phyloP scores from a whole-genome alignment of 2,797 vertebrate genomes.

The Eremophila alpestris region DNA sequence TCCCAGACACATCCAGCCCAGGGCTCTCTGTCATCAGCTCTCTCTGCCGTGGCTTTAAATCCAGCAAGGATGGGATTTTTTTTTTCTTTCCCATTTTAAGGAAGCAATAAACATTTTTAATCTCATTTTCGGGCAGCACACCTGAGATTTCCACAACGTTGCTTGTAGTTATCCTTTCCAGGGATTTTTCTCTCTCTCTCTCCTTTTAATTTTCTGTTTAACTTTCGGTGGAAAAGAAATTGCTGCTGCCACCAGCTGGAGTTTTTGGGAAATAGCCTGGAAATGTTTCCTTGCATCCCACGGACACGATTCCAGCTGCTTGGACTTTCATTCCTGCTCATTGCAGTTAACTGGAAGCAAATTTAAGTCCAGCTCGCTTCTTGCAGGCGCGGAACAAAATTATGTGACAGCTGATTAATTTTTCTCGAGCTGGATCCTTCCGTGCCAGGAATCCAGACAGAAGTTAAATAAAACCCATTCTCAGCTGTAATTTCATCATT shows the following conservation, averaged over 20 bases:
- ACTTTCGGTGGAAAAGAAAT: not conserved
- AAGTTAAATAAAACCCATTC: not conserved
- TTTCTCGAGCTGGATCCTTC: not conserved
- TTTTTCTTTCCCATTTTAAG: not conserved
- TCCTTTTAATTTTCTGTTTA: not conserved
- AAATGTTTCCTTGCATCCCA: not conserved
- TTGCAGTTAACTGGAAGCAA: not conserved
- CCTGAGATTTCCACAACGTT: not conserved
- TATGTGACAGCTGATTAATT: not conserved
- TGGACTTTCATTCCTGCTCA: not conserved
- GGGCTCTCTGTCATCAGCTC: not conserved
- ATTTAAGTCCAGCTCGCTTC: not conserved
- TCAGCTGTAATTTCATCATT: not conserved
- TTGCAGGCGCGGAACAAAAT: not conserved
- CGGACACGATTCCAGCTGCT: not conserved
- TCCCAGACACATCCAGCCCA: not conserved
- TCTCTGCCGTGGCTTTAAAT: not conserved
- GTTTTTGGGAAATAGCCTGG: not conserved
- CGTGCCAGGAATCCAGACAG: not conserved
- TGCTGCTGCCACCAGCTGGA: constrained; percentile 68
- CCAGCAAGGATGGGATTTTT: rapidly evolving
- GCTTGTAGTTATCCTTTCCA: not conserved
- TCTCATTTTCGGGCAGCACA: not conserved
- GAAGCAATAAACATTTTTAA: not conserved
- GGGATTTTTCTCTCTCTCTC: not conserved